Evolutionary conservation across 2,797 vertebrate species (phyloP).

Genomic region (Spheniscus humboldti): DNA sequence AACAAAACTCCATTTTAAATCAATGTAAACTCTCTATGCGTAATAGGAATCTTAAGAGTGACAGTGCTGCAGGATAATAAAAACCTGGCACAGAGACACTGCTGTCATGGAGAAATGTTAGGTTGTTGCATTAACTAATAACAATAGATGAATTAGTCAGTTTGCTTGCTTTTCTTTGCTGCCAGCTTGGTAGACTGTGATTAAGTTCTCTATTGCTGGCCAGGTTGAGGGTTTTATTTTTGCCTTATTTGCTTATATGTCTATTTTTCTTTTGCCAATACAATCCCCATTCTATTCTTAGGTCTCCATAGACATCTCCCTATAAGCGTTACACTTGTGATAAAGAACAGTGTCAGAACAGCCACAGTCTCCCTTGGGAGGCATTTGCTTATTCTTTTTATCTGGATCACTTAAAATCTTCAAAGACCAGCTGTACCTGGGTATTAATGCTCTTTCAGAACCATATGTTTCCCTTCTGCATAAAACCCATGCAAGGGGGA

Average conservation of each 20-base stretch:
- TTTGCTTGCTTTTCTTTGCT: neutral
- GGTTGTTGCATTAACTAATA: conserved; percentile 62
- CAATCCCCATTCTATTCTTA: neutral
- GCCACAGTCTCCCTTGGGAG: neutral
- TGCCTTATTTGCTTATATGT: conserved; percentile 22
- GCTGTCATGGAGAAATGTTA: conserved; percentile 48
- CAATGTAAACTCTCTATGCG: conserved; percentile 15
- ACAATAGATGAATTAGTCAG: conserved; percentile 46
- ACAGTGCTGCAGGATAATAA: conserved; percentile 49
- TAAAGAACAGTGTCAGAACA: neutral
- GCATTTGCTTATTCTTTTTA: conserved; percentile 25
- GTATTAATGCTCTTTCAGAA: conserved; percentile 36
- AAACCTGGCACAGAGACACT: conserved; percentile 40
- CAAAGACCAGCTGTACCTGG: conserved; percentile 31
- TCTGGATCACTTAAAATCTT: conserved; percentile 32
- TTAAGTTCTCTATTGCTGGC: conserved; percentile 20
- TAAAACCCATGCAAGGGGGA: conserved; percentile 47
- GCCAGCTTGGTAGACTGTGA: conserved; percentile 22
- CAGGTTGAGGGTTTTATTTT: conserved; percentile 8
- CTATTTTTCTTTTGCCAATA: neutral
- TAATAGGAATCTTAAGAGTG: conserved; percentile 23
- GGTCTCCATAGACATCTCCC: neutral
- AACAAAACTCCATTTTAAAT: conserved; percentile 23
- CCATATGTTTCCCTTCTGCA: conserved; percentile 42
- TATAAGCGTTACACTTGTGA: neutral